Evolutionary conservation across 1,140 invertebrate species (phyloP), one percentile per base, ranked within the genome.

Genomic region (Drosophila seguyi): DNA sequence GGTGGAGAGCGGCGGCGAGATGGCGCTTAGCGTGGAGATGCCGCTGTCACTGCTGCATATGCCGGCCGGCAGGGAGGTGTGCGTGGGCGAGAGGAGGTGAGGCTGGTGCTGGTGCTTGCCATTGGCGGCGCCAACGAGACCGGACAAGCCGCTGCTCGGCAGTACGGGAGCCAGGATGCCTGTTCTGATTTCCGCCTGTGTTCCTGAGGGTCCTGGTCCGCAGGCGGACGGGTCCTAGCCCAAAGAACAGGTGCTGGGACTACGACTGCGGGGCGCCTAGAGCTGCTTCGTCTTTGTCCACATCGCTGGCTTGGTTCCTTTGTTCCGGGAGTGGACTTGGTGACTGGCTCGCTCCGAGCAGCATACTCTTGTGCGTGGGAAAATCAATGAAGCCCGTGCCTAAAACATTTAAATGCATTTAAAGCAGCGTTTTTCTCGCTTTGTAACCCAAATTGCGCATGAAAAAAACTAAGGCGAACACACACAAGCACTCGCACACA

Each of bases 391-490:
- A 69, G 60, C 61, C 75, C 69, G 53, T 44, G 56, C 60, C 79
- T 62, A 79, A 71, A 78, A 71, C 77, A 78, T 81, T 88, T 87
- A 63, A 88, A 78, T 88, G 84, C 84, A 87, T 84, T 88, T 90
- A 81, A 79, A 90, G 73, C 67, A 88, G 55, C 73, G 72, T 78
- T 88, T 84, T 79, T 67, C 69, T 69, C 81, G 84, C 84, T 84
- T 87, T 87, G 67, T 88, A 87, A 84, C 83, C 85, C 80, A 90
- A 88, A 88, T 88, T 88, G 84, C 84, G 84, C 80, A 88, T 88
- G 80, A 88, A 88, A 88, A 86, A 88, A 79, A 62, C 77, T 84
- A 87, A 79, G 82, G 60, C 69, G 77, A 76, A 87, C 81, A 79
- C 59, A 73, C 45, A 81, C 66, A 81, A 18, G 48, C n/a, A 31